Evolutionary conservation across 2,113 vertebrate genomes (phyloP), one percentile per base, ranked within the genome.

Genomic region (Albula glossodonta): DNA sequence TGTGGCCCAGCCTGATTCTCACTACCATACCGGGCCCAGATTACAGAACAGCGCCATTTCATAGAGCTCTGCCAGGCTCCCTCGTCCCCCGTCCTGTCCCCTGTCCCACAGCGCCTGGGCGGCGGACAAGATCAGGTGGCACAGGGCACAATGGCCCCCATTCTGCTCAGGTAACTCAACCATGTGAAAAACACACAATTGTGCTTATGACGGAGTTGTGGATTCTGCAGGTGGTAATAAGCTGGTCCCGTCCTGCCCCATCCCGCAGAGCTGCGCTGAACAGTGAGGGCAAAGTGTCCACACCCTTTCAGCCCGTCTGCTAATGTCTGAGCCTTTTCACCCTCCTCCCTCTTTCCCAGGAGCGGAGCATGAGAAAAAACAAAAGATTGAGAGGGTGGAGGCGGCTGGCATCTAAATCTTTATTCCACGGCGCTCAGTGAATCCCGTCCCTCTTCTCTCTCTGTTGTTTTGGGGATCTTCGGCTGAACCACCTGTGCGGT

Each of bases 121-220:
- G 70, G 22, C 22, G 63, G 63, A 70, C 17, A 3, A 74, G 70
- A 74, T 74, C 70, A 74, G 70, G 70, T 74, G 70, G 70, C 70
- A 74, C 10, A 74, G 70, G 8, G 70, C n/a, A 74, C 70, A 74
- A 74, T 74, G 70, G 6, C 70, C 70, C 70, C 31, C 70, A 74
- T 74, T 74, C 4, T 74, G 8, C 2, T 2, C 70, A 74, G 70
- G 70, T 74, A 74, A 74, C 70, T 31, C 70, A 74, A 74, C 8
- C 70, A 74, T 74, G 25, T 31, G 70, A 74, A 74, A 74, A 74
- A 74, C n/a, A 74, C 70, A 74, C n/a, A 70, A 8, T 70, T 74
- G 70, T 74, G 70, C 25, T 74, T 31, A 74, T 31, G 22, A 31
- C n/a, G n/a, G 70, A 74, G 5, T 5, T 22, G 9, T 22, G 31